A percentile compares a stretch with the other conserved stretches of the same genome.
These are phyloP conservation scores for Gambelia wislizenii DNA, from an alignment of 2,797 vertebrate genomes.

Conservation along the genomic window DNA sequence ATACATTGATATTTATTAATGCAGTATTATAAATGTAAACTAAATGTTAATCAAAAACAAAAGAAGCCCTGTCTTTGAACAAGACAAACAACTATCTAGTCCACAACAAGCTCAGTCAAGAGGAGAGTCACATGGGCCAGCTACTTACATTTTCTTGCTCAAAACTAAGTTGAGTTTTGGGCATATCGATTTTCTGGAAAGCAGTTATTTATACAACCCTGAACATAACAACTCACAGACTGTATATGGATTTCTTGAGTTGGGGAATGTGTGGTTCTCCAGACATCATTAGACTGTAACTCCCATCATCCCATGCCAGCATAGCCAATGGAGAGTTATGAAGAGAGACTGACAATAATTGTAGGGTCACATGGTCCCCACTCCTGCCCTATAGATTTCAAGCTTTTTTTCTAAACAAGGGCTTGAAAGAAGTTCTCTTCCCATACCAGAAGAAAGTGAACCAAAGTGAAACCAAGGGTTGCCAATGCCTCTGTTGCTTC, in stretches of 20 bases:
- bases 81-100: not conserved
- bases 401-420: not conserved
- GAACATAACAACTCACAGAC: not conserved
- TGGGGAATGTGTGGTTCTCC: no score
- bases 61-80: no score
- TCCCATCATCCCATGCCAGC: no score
- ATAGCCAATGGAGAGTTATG: no score
- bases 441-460: not conserved
- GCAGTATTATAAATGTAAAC: conserved; percentile 80
- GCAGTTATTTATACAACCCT: not conserved
- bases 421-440: no score
- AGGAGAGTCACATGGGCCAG: not conserved
- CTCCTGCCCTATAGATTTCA: not conserved
- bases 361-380: no score
- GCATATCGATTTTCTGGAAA: not conserved
- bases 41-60: no score
- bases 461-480: not conserved
- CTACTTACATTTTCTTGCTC: not conserved
- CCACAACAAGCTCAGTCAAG: not conserved
- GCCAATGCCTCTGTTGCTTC: no score
- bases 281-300: no score
- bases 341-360: no score
- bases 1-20: conserved; percentile 86
- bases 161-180: not conserved
- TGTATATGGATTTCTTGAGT: no score